Evolutionary conservation across 2,888 invertebrate species (phyloP).

Genomic region (Globia sparganii): DNA sequence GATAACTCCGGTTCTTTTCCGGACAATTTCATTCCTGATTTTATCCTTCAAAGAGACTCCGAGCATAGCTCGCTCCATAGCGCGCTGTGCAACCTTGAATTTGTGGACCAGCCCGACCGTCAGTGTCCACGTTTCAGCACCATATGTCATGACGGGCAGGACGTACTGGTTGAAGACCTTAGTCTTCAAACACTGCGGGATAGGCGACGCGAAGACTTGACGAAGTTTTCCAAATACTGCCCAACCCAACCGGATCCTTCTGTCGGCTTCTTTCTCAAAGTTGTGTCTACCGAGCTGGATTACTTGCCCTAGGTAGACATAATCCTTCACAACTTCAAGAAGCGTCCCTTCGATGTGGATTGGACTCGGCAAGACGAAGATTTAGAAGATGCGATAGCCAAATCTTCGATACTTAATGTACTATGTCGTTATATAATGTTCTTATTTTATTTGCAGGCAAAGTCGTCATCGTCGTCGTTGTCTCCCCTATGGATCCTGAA

Average conservation of each 20-base stretch:
- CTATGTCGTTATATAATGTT: background rate
- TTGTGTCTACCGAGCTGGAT: background rate
- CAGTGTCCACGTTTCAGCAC: too few species aligned
- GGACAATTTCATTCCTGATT: too few species aligned
- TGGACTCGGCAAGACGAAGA: background rate
- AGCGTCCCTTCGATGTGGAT: background rate
- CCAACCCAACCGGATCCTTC: background rate
- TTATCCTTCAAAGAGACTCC: too few species aligned
- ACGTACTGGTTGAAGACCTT: too few species aligned
- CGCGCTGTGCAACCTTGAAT: too few species aligned
- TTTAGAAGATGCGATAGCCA: background rate
- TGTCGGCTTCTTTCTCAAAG: background rate
- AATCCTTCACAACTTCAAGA: background rate
- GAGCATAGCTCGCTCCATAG: too few species aligned
- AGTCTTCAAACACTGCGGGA: too few species aligned
- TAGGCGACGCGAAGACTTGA: too few species aligned
- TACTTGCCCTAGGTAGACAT: background rate
- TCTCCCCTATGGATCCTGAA: conserved; percentile 82
- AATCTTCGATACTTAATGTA: background rate
- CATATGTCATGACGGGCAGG: too few species aligned
- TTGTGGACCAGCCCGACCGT: too few species aligned
- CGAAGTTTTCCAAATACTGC: too few species aligned
- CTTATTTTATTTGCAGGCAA: conserved; percentile 19
- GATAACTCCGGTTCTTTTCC: too few species aligned
- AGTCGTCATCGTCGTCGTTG: conserved; percentile 60